Conservation (phyloP, 2,797 vertebrate species). For the Chelon labrosus region DNA sequence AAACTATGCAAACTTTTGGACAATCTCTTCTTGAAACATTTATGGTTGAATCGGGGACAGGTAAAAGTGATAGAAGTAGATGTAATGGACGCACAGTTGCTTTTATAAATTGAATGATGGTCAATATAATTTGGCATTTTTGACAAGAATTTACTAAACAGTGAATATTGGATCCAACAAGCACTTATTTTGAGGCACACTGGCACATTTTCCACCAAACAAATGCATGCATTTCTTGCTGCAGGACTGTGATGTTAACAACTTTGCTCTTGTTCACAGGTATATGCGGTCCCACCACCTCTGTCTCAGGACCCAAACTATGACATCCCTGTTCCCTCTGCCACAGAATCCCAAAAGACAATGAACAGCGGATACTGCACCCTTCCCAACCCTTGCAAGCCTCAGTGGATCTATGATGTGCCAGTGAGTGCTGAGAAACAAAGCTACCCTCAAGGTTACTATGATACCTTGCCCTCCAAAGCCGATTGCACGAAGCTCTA, state of each 20-base stretch:
- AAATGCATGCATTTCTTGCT: background rate
- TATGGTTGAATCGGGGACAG: background rate
- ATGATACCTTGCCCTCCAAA: slow-evolving; percentile 63
- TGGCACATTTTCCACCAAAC: background rate
- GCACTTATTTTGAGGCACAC: background rate
- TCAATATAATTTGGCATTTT: too few species aligned
- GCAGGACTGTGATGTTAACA: background rate
- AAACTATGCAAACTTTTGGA: background rate
- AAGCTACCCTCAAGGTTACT: slow-evolving; percentile 18
- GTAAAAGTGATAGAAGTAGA: background rate
- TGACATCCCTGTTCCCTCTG: slow-evolving; percentile 73
- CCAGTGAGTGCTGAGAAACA: slow-evolving; percentile 84
- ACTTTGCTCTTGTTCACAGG: slow-evolving; percentile 68
- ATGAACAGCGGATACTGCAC: slow-evolving; percentile 77
- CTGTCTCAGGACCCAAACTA: slow-evolving; percentile 79
- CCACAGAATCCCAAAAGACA: slow-evolving; percentile 59
- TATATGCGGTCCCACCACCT: slow-evolving; percentile 83
- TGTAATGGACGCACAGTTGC: too few species aligned
- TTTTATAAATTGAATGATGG: too few species aligned
- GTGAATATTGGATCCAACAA: background rate
- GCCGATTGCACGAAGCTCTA: slow-evolving; percentile 48
- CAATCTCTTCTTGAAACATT: background rate
- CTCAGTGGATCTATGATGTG: slow-evolving; percentile 92
- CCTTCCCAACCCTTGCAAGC: slow-evolving; percentile 84
- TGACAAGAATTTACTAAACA: too few species aligned